Evolutionary conservation across 2,888 invertebrate species (phyloP).

Genomic region (Lochmaea crataegi): DNA sequence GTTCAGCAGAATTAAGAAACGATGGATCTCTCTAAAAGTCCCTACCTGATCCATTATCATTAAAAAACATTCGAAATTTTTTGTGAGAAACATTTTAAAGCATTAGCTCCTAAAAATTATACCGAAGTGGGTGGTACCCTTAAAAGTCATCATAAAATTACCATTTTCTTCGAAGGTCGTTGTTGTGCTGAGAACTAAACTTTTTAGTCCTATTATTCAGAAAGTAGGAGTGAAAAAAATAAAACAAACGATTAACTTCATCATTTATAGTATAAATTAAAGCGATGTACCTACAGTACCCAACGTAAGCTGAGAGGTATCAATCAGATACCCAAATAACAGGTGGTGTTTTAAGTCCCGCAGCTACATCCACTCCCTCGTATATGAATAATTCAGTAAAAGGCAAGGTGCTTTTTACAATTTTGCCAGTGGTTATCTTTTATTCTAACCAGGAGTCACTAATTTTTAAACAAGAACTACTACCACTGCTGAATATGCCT

Average conservation of each 20-base stretch:
- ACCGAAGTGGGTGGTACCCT: background rate
- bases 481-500: slow-evolving; percentile 41
- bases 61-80: too few species aligned
- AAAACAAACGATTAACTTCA: slow-evolving; percentile 5
- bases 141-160: background rate
- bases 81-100: too few species aligned
- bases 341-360: slow-evolving; percentile 21
- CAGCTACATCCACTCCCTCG: slow-evolving; percentile 41
- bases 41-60: too few species aligned
- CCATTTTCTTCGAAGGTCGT: background rate
- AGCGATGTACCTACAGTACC: background rate
- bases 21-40: too few species aligned
- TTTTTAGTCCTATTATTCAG: background rate
- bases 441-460: slow-evolving; percentile 46
- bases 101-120: background rate
- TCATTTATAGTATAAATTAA: too few species aligned
- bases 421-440: slow-evolving; percentile 54
- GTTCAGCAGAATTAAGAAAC: too few species aligned
- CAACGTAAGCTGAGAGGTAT: slow-evolving; percentile 22
- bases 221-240: slow-evolving; percentile 9
- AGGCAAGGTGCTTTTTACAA: slow-evolving; percentile 54
- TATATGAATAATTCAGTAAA: slow-evolving; percentile 56
- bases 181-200: background rate
- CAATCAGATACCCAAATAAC: slow-evolving; percentile 29
- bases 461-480: slow-evolving; percentile 47